Conservation (phyloP, 1,140 invertebrate species). For the Ostrea edulis region DNA sequence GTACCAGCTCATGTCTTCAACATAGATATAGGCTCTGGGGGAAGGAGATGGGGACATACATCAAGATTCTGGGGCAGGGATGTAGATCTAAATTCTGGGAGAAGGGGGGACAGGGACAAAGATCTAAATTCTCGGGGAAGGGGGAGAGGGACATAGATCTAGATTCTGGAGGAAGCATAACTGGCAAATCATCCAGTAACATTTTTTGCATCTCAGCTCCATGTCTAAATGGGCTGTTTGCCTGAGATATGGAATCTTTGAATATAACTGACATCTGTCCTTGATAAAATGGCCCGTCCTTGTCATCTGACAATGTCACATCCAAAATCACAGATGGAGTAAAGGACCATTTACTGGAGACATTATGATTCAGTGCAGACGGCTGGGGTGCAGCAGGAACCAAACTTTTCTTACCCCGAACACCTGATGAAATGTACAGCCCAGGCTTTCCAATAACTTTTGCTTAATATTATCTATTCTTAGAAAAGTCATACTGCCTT, state of each 20-base stretch:
- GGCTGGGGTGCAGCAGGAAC: slow-evolving; percentile 16
- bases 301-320: slow-evolving; percentile 38
- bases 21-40: too few relatives aligned
- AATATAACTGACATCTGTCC: slow-evolving; percentile 41
- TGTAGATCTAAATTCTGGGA: too few relatives aligned
- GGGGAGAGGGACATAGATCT: too few relatives aligned
- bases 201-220: slow-evolving; percentile 29
- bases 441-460: slow-evolving; percentile 53
- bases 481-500: slow-evolving; percentile 34
- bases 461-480: slow-evolving; percentile 58
- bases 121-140: background rate
- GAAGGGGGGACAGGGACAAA: too few relatives aligned
- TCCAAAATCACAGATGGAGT: slow-evolving; percentile 22
- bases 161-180: slow-evolving; percentile 30
- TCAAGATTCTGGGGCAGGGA: too few relatives aligned
- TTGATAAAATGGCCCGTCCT: slow-evolving; percentile 40
- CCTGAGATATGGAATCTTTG: slow-evolving; percentile 54
- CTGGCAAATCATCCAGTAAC: slow-evolving; percentile 10
- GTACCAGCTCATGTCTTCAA: too few relatives aligned
- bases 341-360: background rate
- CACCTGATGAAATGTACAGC: slow-evolving; percentile 45
- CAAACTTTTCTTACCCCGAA: slow-evolving; percentile 54
- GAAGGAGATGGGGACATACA: too few relatives aligned
- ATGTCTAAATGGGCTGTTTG: slow-evolving; percentile 31
- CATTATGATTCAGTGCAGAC: slow-evolving; percentile 51